Evolutionary conservation across 1,140 invertebrate genomes (phyloP).

Genomic region (Heterodera carotae): DNA sequence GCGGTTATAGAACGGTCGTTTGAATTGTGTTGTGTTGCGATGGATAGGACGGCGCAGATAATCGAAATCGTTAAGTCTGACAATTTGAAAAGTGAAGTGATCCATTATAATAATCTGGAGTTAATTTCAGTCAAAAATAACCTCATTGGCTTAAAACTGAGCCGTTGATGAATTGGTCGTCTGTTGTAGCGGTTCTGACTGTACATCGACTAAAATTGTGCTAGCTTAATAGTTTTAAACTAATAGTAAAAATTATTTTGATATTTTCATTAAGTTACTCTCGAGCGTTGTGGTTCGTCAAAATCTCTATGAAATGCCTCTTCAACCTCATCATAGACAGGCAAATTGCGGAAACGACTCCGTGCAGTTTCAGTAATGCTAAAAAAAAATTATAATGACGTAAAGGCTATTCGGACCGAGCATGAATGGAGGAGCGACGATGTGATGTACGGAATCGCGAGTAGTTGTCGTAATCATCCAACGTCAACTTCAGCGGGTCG

Average conservation of each 20-base stretch:
- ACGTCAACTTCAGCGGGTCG: conserved; percentile 15
- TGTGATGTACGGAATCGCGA: not conserved
- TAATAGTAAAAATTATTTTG: too few species aligned
- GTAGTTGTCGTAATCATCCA: conserved; percentile 20
- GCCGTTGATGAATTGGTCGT: conserved; percentile 22
- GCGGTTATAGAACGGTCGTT: conserved; percentile 13
- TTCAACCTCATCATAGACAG: not conserved
- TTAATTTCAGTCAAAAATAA: not conserved
- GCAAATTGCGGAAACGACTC: conserved; percentile 6
- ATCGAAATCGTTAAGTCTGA: conserved; percentile 6
- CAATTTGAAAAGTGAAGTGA: conserved; percentile 1
- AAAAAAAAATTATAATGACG: conserved; percentile 4
- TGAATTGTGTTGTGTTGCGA: conserved; percentile 13
- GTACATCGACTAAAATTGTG: conserved; percentile 10
- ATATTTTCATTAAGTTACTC: too few species aligned
- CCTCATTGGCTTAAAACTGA: conserved; percentile 10
- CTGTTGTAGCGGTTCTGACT: not conserved
- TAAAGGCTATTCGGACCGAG: not conserved
- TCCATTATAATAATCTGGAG: not conserved
- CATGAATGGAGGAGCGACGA: conserved; percentile 19
- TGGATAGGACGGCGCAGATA: conserved; percentile 22
- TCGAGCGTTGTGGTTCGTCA: not conserved
- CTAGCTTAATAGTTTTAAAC: not conserved
- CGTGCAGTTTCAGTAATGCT: not conserved
- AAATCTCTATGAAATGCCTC: not conserved